Evolutionary conservation across 2,797 vertebrate genomes (phyloP), one percentile per base, ranked within the genome.

Genomic region (Triplophysa yarkandensis): DNA sequence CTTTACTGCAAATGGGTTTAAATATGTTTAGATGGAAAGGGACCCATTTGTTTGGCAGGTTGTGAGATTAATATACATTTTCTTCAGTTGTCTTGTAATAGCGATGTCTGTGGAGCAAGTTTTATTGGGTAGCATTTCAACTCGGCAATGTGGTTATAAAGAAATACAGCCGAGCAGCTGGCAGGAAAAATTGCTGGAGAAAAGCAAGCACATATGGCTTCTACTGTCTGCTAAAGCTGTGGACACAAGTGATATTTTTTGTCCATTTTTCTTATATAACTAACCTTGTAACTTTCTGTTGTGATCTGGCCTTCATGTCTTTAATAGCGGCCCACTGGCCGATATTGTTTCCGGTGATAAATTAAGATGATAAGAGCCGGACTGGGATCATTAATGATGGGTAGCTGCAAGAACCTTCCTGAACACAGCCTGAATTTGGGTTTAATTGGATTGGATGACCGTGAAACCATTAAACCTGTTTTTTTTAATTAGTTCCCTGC

Each of bases 31-130:
- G 21, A 27, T 68, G 30, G 28, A 39, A 27, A 16, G 28, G 16
- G 50, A 58, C 16, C 30, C 63, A 25, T 58, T 75, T 27, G 41
- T 75, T 75, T 50, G 43, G 52, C 54, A 39, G 41, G 21, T 17
- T 64, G 28, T 34, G 48, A 13, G 65, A 30, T 62, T 61, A 70
- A 70, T 70, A 43, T 32, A 64, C 63, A 19, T 44, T 57, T 76
- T 71, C 44, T 68, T 10, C 67, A 34, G 58, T 70, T 71, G 57
- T 54, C 27, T 30, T 69, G 70, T 62, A n/a, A 39, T 76, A 68
- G 36, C n/a, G 74, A 63, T 52, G 25, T 50, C 71, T 74, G n/a
- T 36, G 16, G 68, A 71, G 19, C 58, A 41, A 60, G 30, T 52
- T 73, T 50, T 71, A 48, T 28, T 63, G 16, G 28, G 41, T 66